Conservation (phyloP, 2,113 vertebrate species). For the Tyto alba region DNA sequence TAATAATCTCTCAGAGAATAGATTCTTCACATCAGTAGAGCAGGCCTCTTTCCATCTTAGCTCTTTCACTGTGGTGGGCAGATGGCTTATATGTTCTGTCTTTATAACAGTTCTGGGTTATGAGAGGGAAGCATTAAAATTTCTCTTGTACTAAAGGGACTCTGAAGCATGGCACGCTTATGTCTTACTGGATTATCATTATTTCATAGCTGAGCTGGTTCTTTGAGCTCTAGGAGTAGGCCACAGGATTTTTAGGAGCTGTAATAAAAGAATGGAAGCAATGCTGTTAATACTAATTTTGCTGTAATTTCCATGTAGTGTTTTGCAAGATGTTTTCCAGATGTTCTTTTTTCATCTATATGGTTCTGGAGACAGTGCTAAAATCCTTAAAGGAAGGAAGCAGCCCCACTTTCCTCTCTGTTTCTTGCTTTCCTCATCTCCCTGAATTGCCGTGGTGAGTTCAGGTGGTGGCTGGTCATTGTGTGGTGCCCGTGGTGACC, state of each 20-base stretch:
- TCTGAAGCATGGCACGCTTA: neutral
- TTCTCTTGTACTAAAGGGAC: neutral
- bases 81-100: neutral
- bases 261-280: neutral
- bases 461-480: neutral
- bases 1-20: neutral
- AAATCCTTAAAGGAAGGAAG: neutral
- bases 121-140: conserved; percentile 10
- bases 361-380: neutral
- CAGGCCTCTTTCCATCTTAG: neutral
- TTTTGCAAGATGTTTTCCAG: neutral
- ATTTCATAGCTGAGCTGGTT: neutral
- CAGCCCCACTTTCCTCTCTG: neutral
- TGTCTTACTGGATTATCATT: neutral
- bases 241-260: neutral
- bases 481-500: accelerated
- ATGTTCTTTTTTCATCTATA: neutral
- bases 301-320: neutral
- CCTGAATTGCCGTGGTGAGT: neutral
- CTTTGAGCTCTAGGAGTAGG: neutral
- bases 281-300: neutral
- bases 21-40: neutral
- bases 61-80: neutral
- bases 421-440: neutral
- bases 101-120: neutral